Evolutionary conservation across 2,797 vertebrate genomes (phyloP).

Genomic region (Petrocephalus sullivani): DNA sequence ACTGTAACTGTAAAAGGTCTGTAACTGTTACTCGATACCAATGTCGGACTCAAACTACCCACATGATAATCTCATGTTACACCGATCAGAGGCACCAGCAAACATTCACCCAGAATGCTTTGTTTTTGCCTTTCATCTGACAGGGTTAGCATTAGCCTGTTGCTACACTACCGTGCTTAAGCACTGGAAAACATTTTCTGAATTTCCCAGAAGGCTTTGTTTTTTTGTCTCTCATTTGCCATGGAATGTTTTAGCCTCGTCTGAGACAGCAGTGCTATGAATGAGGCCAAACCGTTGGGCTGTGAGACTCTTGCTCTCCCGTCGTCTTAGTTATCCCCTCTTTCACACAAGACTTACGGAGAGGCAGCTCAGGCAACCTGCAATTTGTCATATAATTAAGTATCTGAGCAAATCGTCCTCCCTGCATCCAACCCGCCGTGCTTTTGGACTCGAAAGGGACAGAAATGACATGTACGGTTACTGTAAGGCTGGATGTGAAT

Average conservation of each 20-base stretch:
- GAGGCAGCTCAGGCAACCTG: neutral
- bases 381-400: conserved; percentile 2
- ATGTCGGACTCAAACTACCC: neutral
- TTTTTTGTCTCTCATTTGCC: neutral
- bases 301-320: neutral
- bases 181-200: neutral
- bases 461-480: neutral
- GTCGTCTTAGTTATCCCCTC: neutral
- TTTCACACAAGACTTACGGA: neutral
- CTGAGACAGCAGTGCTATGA: neutral
- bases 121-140: neutral
- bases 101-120: neutral
- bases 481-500: neutral
- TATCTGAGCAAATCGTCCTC: neutral
- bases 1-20: no score
- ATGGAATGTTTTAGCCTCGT: neutral
- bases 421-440: neutral
- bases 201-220: neutral
- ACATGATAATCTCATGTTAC: neutral
- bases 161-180: neutral
- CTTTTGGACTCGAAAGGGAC: neutral
- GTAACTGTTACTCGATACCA: neutral
- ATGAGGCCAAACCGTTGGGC: neutral
- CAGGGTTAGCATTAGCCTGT: neutral
- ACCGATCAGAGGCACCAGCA: neutral